phyloP scores from a whole-genome alignment of 2,113 vertebrate genomes.

The Rhea pennata region DNA sequence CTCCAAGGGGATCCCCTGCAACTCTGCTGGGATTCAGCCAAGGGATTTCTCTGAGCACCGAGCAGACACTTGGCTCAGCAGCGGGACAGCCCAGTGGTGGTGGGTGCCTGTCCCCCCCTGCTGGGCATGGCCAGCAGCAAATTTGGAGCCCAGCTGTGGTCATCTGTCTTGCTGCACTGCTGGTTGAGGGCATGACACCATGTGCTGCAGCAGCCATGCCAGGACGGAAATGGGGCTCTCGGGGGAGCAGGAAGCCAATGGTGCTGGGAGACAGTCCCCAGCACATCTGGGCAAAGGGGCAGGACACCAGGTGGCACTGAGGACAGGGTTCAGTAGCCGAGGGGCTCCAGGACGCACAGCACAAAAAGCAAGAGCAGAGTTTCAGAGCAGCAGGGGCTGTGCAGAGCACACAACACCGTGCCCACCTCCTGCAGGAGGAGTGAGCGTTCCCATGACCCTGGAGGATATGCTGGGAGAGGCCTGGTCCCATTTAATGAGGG shows the following conservation, averaged over 20 bases:
- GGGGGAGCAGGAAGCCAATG: background rate
- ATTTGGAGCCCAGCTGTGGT: conserved; percentile 42
- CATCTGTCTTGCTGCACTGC: conserved; percentile 23
- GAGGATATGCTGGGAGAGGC: background rate
- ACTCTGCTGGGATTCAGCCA: background rate
- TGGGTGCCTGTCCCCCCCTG: conserved; percentile 22
- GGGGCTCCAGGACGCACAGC: no score
- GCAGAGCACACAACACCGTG: no score
- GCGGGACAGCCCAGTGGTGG: background rate
- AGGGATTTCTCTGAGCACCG: background rate
- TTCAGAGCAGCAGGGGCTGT: no score
- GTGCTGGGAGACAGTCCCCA: fast-evolving
- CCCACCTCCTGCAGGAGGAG: no score
- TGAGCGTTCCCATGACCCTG: fast-evolving
- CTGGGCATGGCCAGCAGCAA: background rate
- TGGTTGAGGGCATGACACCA: conserved; percentile 25
- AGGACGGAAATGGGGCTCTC: background rate
- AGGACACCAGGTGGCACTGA: no score
- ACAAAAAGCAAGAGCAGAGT: no score
- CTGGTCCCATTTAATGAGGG: fast-evolving
- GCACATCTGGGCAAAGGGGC: background rate
- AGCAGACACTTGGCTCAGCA: background rate
- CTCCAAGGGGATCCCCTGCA: background rate
- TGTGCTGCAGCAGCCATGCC: background rate
- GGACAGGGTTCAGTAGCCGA: no score